Percentiles rank a stretch among this genome's conserved stretches.
These are phyloP conservation scores for Thecocarcelia acutangulata DNA, from an alignment of 2,888 invertebrate genomes.

Conservation along the genomic window DNA sequence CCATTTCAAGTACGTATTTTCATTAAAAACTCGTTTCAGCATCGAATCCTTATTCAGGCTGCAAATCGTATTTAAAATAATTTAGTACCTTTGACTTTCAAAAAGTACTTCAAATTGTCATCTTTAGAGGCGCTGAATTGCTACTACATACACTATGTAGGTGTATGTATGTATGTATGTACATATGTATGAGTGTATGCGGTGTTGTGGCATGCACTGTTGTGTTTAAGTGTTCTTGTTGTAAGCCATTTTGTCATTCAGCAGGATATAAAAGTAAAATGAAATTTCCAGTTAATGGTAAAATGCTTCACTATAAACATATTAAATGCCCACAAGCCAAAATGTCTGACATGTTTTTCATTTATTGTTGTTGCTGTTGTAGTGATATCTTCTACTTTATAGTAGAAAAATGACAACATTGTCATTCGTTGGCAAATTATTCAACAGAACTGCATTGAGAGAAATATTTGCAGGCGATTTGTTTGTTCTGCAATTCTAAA, in stretches of 20 bases:
- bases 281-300: slow-evolving; percentile 65
- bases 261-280: slow-evolving; percentile 62
- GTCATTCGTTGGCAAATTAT: slow-evolving; percentile 41
- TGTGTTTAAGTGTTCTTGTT: slow-evolving; percentile 12
- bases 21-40: too few relatives aligned
- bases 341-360: slow-evolving; percentile 63
- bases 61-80: background rate
- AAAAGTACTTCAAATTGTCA: slow-evolving; percentile 11
- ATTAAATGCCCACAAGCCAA: slow-evolving; percentile 67
- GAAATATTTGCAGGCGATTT: slow-evolving; percentile 7
- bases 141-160: background rate
- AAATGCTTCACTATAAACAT: slow-evolving; percentile 65
- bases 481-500: too few relatives aligned
- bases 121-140: background rate
- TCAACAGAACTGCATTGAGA: slow-evolving; percentile 15
- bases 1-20: too few relatives aligned
- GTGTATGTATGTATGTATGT: background rate
- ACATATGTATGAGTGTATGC: background rate
- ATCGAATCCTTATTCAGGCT: too few relatives aligned
- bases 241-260: slow-evolving; percentile 60
- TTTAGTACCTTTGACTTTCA: background rate
- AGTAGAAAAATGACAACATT: slow-evolving; percentile 21
- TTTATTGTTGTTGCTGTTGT: slow-evolving; percentile 17
- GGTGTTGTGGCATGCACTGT: background rate
- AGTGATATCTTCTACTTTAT: slow-evolving; percentile 8